phyloP scores from a whole-genome alignment of 2,113 vertebrate genomes.

The Helogale parvula region DNA sequence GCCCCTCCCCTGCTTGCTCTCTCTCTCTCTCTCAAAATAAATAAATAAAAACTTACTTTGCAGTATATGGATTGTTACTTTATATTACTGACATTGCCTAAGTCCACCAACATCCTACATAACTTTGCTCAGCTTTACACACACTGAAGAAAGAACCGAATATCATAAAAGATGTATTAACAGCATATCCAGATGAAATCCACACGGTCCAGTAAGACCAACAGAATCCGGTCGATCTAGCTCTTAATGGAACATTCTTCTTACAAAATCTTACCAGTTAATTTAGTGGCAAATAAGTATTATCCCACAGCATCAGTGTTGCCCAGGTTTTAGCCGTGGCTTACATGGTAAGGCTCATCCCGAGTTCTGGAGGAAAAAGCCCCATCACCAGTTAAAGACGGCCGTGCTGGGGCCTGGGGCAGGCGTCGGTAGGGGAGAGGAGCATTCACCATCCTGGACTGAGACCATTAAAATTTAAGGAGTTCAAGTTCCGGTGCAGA shows the following conservation, averaged over 20 bases:
- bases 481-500: background rate
- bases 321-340: background rate
- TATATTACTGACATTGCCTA: background rate
- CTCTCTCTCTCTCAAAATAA: too few relatives aligned
- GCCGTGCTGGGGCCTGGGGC: accelerated
- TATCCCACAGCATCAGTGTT: background rate
- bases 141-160: background rate
- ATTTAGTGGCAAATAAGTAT: background rate
- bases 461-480: background rate
- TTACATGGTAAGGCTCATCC: background rate
- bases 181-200: background rate
- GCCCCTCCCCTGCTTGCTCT: too few relatives aligned
- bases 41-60: too few relatives aligned
- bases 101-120: background rate
- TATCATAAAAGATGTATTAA: background rate
- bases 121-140: background rate
- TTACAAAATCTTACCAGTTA: background rate
- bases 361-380: background rate
- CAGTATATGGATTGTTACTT: background rate
- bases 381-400: accelerated
- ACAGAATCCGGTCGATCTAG: background rate
- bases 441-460: background rate
- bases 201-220: background rate
- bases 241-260: background rate
- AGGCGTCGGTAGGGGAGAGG: too few relatives aligned